Evolutionary conservation across 2,888 invertebrate genomes (phyloP), one percentile per base, ranked within the genome.

Genomic region (Epiblema foenella): DNA sequence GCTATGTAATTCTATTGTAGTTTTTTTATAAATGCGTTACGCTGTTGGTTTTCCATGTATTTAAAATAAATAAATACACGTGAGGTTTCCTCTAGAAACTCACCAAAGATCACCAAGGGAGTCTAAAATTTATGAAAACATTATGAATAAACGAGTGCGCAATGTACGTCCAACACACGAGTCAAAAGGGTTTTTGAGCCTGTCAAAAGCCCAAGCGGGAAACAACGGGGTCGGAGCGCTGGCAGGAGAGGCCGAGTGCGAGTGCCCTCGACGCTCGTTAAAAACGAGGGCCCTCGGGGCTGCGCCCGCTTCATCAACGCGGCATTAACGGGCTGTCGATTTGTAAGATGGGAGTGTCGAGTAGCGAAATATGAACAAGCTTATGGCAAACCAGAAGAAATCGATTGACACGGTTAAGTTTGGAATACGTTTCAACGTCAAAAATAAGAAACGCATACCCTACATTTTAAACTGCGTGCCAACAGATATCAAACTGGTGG

Each of bases 191-290:
- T 46, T n/a, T 46, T 46, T n/a, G n/a, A n/a, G 46, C n/a, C 46
- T n/a, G 46, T 46, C 46, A 46, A 46, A 46, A 46, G 46, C n/a
- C 46, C 15, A 46, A 46, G 7, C 46, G 46, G 29, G 29, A 29
- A 24, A 56, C 56, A 56, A 29, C 52, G 29, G 56, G 56, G 56
- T 56, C 29, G n/a, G n/a, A 15, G 4, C 54, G 18, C 46, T 10
- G 18, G n/a, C 51, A 54, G 37, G 17, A 54, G 39, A 24, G 15
- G 58, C 49, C 24, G 67, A 59, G 67, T 39, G 58, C 24, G 67
- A 59, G 67, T 39, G 58, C 58, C 46, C 67, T 58, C 49, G 24
- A n/a, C 59, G 67, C 59, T 68, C 67, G 67, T 68, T 68, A 59
- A 51, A 49, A 29, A 49, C 12, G 67, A 68, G 67, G 39, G 59